Evolutionary conservation across 2,113 vertebrate genomes (phyloP), one percentile per base, ranked within the genome.

Genomic region (Hippocampus mohnikei): DNA sequence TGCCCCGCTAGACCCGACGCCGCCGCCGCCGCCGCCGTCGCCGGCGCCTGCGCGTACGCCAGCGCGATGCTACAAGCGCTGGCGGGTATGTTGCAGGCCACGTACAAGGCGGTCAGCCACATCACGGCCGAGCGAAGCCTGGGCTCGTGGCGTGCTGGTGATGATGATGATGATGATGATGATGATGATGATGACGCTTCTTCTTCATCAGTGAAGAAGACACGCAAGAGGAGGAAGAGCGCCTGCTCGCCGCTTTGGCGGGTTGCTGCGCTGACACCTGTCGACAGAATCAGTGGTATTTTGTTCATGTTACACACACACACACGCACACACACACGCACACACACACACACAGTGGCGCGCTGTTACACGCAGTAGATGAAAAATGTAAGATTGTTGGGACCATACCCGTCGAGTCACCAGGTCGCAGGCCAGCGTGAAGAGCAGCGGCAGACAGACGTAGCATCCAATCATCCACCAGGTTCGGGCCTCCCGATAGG

Each of bases 391-490:
- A 27, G 10, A 27, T 27, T 58, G 23, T 27, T 15, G 11, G 12
- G 5, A 18, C 0, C 27, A 8, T 60, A 60, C 58, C 58, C 58
- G 58, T 60, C 92, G 88, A 0, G 95, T 98, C 81, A 97, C 94
- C 79, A 99, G 74, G 87, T 96, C 94, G 70, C 96, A 98, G 72
- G 94, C 95, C 29, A 95, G 75, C 0, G 95, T 96, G 90, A 98
- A 99, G 55, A 98, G 93, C 74, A 98, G 68, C 0, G 97, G 97
- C 89, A 99, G 78, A 70, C 97, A 99, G 82, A 98, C 93, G 87
- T 97, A 99, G 87, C 97, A 99, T 10, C 97, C 97, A 0, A 99
- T 95, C 75, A 93, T 92, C 96, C 97, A 99, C 97, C 97, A 99
- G 91, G 92, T 94, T 1, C 97, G 94, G 1, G 96, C 95, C 0